A percentile compares a stretch with the other conserved stretches of the same genome.
phyloP scores from a whole-genome alignment of 2,888 invertebrate genomes.

The Cinara cedri region DNA sequence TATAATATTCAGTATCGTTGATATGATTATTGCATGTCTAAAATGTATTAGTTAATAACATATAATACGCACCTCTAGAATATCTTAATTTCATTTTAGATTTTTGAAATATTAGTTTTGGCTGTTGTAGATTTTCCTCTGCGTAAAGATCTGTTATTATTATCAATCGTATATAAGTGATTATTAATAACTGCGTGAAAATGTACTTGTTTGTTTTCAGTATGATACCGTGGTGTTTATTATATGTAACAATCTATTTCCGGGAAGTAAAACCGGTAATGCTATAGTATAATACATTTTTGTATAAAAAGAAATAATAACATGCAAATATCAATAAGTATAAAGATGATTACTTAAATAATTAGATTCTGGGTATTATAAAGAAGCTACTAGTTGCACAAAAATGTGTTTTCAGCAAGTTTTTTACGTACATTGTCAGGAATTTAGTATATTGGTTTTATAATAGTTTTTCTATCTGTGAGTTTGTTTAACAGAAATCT shows the following conservation, averaged over 20 bases:
- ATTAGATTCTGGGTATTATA: not conserved
- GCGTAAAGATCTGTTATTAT: no score
- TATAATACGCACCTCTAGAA: not conserved
- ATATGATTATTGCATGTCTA: not conserved
- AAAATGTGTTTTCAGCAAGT: no score
- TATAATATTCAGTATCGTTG: not conserved
- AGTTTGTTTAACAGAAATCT: no score
- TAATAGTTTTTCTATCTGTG: no score
- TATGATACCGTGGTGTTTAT: not conserved
- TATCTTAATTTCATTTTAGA: not conserved
- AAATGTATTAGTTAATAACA: not conserved
- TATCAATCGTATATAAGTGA: not conserved
- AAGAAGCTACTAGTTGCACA: no score
- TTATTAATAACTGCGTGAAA: not conserved
- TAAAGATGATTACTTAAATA: not conserved
- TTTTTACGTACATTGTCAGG: no score
- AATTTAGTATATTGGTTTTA: no score
- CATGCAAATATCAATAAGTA: not conserved
- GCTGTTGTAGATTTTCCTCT: not conserved
- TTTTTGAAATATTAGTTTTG: not conserved
- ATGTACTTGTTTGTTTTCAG: no score
- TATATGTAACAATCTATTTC: conserved; percentile 13
- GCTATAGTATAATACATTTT: no score
- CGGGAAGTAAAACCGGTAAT: not conserved
- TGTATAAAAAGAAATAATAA: not conserved